phyloP scores from a whole-genome alignment of 92 coral and sea anemone species.

The Zoanthus sociatus region DNA sequence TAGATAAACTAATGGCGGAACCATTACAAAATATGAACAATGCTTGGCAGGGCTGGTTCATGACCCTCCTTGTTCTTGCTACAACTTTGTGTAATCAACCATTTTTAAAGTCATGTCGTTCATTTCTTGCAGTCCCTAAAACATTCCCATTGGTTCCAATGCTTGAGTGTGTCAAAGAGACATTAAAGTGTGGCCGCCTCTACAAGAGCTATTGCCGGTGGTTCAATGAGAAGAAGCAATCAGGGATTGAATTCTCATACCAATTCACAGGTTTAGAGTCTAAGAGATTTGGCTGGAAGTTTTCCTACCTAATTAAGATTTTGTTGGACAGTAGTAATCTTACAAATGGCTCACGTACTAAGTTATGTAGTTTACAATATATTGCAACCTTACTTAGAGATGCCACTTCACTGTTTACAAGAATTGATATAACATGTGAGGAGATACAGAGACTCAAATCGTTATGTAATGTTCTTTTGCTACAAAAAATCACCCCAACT shows the following conservation, averaged over 20 bases:
- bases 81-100: too few species aligned
- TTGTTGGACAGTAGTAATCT: constrained; percentile 40
- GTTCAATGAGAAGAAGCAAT: background rate
- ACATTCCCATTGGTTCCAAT: too few species aligned
- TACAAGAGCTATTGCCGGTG: constrained; percentile 34
- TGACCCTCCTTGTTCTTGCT: too few species aligned
- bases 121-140: too few species aligned
- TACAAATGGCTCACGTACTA: constrained; percentile 18
- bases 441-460: too few species aligned
- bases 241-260: background rate
- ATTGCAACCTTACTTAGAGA: constrained; percentile 34
- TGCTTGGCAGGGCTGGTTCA: constrained; percentile 67
- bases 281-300: constrained; percentile 36
- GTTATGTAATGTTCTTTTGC: constrained; percentile 38
- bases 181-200: constrained; percentile 50
- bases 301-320: constrained; percentile 47
- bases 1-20: constrained; percentile 52
- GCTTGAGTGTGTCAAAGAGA: background rate
- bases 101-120: too few species aligned
- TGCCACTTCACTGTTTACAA: constrained; percentile 53
- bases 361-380: too few species aligned
- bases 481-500: constrained; percentile 61
- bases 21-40: constrained; percentile 67
- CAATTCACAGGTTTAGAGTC: constrained; percentile 55
- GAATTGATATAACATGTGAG: constrained; percentile 30